Percentiles rank a stretch among this genome's conserved stretches.
phyloP scores from a whole-genome alignment of 1,140 invertebrate genomes.

The Pseudomyrmex dendroicus region DNA sequence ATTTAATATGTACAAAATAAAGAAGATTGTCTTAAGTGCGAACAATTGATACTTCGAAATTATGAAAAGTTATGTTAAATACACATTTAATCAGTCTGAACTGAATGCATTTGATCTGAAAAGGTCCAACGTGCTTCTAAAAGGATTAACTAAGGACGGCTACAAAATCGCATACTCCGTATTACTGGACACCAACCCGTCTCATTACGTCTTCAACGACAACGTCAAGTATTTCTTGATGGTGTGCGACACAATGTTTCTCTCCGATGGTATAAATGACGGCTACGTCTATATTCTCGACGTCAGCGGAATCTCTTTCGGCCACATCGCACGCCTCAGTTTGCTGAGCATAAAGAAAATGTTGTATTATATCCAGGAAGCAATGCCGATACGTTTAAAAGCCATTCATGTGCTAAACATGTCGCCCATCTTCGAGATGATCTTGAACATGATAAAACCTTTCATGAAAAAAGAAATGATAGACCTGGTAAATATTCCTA shows the following conservation, averaged over 20 bases:
- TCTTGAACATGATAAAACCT: conserved; percentile 87
- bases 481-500: conserved; percentile 67
- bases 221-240: conserved; percentile 53
- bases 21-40: too few species aligned
- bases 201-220: conserved; percentile 39
- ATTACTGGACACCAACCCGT: conserved; percentile 46
- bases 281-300: conserved; percentile 63
- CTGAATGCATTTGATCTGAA: background rate
- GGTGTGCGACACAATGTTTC: conserved; percentile 50
- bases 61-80: background rate
- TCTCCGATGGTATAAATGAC: conserved; percentile 39
- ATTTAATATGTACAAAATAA: too few species aligned
- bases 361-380: conserved; percentile 79
- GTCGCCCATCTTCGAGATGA: conserved; percentile 87
- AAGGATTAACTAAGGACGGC: conserved; percentile 59
- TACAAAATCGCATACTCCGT: conserved; percentile 49
- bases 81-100: background rate
- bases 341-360: conserved; percentile 50
- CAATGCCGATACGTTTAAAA: conserved; percentile 87
- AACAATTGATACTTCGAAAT: too few species aligned
- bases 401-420: conserved; percentile 88
- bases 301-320: conserved; percentile 31
- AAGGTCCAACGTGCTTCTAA: conserved; percentile 29
- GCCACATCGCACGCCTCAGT: conserved; percentile 56
- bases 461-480: conserved; percentile 89